Evolutionary conservation across 2,888 invertebrate genomes (phyloP), one percentile per base, ranked within the genome.

Genomic region (Unio pictorum): DNA sequence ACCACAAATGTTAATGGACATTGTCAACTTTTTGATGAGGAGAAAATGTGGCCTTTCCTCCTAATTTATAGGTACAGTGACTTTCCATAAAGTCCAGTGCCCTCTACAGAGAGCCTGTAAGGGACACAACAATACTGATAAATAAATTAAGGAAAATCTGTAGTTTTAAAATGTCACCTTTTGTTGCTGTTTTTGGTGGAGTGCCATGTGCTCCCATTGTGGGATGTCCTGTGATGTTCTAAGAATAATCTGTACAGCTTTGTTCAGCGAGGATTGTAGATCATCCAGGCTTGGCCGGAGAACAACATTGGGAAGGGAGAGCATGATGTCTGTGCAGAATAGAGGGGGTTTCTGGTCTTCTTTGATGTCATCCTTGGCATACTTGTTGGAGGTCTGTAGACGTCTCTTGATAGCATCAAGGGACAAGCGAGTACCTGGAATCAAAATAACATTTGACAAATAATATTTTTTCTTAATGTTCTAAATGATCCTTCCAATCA

Each of bases 211-310:
- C 7, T 94, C 94, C 98, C 98, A 98, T 87, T 96, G 96, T 0
- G 95, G 95, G 30, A 98, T 95, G 54, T 96, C 95, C 90, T 95
- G 96, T 0, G 96, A 93, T 59, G 97, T 94, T 26, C 95, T 95
- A 0, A 95, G 94, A 76, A 98, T 96, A 78, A 94, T 93, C 91
- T 94, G 95, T 15, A 96, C 96, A 8, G 95, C 95, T 59, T 93
- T 91, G 60, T 94, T 93, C 61, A 98, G 91, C 18, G 95, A 93
- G 69, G 96, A 95, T 90, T 98, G 98, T 34, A 98, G 94, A 77
- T 97, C 96, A 67, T 97, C 97, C 75, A 98, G 91, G 80, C 94
- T 95, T 6, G 98, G 98, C 79, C 94, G 94, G 68, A 97, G 94
- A 2, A 94, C 93, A 55, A 98, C 95, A 86, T 95, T 94, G 1